Base-by-base conservation (phyloP, 2,888 invertebrate genomes). In the Drosophila macrothrix region DNA sequence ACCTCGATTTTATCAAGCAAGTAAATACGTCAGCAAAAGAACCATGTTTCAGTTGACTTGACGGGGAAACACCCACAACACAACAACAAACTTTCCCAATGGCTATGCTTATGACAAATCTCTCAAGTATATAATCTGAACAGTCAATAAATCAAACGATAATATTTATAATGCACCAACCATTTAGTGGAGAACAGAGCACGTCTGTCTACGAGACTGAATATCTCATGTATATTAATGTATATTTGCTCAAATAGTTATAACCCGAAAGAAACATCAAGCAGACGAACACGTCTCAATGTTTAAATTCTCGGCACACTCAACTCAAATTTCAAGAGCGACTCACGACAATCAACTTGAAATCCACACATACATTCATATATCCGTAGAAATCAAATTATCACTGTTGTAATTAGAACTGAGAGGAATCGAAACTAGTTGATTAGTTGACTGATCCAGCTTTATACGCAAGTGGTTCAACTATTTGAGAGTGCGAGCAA, bases 21-120 rank as follows among this genome's bases (percentile, higher is more conserved):
- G 4, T 46, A 2, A 46, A 9, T 29, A 54, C 55, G 61, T 65
- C 54, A 55, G 76, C 41, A n/a, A 59, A 79, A 53, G 50, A 69
- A 65, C 14, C 49, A 10, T 25, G 52, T 25, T 59, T 33, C 22
- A 46, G 6, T 35, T 50, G 22, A 12, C 31, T 4, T 62, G 61
- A 50, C 33, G 41, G 67, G 80, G 76, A 79, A 82, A 64, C 68
- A 62, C 80, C 66, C 31, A 43, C 37, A 43, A 28, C 14, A 56
- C 62, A 68, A 69, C 46, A 25, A 53, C 61, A 64, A 81, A 83
- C 70, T 80, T 81, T 68, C 71, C 81, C 73, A 67, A 65, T 64
- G 37, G 59, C 12, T 35, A 14, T 39, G 14, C 28, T 29, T 35
- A 80, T 80, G 77, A 78, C 81, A 68, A 80, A 67, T 68, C 62